Evolutionary conservation across 2,888 invertebrate genomes (phyloP).

Genomic region (Ceriagrion tenellum): DNA sequence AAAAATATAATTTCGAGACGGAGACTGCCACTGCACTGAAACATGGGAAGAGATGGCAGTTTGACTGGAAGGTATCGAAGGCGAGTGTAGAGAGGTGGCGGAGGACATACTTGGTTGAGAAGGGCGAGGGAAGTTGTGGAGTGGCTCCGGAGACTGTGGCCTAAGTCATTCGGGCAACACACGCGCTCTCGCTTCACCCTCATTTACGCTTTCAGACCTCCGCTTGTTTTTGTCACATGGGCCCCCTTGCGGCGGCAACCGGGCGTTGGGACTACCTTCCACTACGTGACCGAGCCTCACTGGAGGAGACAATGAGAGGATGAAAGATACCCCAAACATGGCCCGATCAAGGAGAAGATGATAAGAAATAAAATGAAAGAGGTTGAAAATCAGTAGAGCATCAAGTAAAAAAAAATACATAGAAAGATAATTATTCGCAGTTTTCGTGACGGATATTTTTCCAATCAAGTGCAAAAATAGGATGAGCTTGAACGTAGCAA

Average conservation of each 20-base stretch:
- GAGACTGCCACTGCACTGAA: not conserved
- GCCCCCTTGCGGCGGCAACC: not conserved
- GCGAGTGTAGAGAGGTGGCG: not conserved
- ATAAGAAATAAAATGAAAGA: not conserved
- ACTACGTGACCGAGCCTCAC: not conserved
- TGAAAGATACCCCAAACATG: not conserved
- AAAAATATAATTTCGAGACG: not conserved
- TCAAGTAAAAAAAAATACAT: no score
- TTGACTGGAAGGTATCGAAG: not conserved
- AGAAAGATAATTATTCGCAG: not conserved
- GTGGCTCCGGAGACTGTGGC: not conserved
- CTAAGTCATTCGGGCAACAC: not conserved
- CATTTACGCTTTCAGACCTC: not conserved
- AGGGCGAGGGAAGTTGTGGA: not conserved
- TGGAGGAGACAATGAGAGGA: not conserved
- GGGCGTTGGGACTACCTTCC: not conserved
- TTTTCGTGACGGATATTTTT: no score
- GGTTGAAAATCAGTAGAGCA: no score
- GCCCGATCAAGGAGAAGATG: not conserved
- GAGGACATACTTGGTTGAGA: not conserved
- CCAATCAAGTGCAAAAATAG: no score
- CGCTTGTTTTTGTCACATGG: not conserved
- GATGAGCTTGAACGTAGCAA: no score
- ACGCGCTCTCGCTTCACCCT: not conserved
- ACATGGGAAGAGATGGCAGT: not conserved